Percentiles rank a stretch among this genome's conserved stretches.
Conservation (phyloP, 92 coral and sea anemone species). For the Porites rus region DNA sequence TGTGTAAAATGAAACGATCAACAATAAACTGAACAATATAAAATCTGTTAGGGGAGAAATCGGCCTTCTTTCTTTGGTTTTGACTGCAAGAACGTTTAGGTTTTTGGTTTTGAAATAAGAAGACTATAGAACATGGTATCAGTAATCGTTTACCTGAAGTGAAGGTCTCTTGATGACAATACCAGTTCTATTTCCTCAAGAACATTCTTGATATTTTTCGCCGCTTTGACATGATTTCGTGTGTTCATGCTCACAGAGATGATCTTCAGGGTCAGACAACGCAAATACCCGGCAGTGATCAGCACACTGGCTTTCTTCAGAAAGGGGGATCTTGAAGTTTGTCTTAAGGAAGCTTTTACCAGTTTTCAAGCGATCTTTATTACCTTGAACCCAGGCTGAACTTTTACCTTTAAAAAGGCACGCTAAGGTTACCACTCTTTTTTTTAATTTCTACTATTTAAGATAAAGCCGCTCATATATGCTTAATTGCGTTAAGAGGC, state of each 20-base stretch:
- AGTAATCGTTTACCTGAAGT: no score
- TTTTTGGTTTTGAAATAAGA: no score
- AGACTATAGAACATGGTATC: no score
- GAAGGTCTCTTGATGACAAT: no score
- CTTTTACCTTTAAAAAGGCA: constrained; percentile 7
- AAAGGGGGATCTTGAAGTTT: constrained; percentile 18
- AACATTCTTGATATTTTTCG: background rate
- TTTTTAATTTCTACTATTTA: no score
- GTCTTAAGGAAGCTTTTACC: constrained; percentile 19
- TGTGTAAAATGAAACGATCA: no score
- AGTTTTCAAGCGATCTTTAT: constrained; percentile 23
- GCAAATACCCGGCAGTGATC: constrained; percentile 36
- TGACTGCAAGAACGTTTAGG: no score
- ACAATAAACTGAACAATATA: no score
- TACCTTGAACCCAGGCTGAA: constrained; percentile 17
- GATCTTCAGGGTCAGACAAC: constrained; percentile 23
- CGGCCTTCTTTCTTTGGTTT: no score
- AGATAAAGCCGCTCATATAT: no score
- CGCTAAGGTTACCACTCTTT: background rate
- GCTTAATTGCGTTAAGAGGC: no score
- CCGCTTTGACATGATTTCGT: background rate
- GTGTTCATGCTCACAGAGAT: background rate
- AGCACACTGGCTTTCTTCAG: constrained; percentile 23
- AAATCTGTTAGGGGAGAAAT: no score
- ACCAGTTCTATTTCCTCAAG: background rate